Evolutionary conservation across 2,113 vertebrate genomes (phyloP), one percentile per base, ranked within the genome.

Genomic region (Lasiurus borealis): DNA sequence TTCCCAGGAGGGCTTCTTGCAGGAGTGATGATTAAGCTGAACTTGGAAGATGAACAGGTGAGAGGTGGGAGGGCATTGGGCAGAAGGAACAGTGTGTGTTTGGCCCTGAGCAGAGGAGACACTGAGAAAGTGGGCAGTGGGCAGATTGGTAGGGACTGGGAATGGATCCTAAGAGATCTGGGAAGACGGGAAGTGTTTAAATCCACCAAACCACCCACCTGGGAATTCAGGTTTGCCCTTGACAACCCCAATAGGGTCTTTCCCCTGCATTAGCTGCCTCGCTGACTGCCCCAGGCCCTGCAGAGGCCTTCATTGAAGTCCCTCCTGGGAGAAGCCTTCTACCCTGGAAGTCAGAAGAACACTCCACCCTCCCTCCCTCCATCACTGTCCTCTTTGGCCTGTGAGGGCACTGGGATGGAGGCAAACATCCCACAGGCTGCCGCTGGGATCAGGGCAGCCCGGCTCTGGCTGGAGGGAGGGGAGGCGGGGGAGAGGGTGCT

Each of bases 291-390:
- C 15, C 75, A 69, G 36, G 15, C 23, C 57, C 29, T 6, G 34
- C 25, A 19, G 25, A 64, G 73, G 36, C 2, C 46, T 50, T 36
- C 44, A 6, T 1, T 36, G 57, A 46, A 29, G 76, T 8, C 19
- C 40, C 6, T 46, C 19, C 31, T n/a, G 19, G n/a, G 83, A 78
- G 87, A 71, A 23, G 62, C 8, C 68, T 76, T 59, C 66, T 85
- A 25, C 62, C 12, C 52, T 68, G 46, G 89, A 91, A 71, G 31
- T 34, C 78, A 8, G 27, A 81, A 4, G 59, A 72, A 15, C 8
- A 4, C 14, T 34, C 46, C 0, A 0, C 36, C 29, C 29, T 6
- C 34, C 5, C 2, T 0, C 3, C 62, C 48, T 2, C 31, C 27
- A 75, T 36, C 6, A 1, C 29, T 69, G 23, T 21, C 50, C 81